Evolutionary conservation across 2,888 invertebrate genomes (phyloP).

Genomic region (Plebejus anna): DNA sequence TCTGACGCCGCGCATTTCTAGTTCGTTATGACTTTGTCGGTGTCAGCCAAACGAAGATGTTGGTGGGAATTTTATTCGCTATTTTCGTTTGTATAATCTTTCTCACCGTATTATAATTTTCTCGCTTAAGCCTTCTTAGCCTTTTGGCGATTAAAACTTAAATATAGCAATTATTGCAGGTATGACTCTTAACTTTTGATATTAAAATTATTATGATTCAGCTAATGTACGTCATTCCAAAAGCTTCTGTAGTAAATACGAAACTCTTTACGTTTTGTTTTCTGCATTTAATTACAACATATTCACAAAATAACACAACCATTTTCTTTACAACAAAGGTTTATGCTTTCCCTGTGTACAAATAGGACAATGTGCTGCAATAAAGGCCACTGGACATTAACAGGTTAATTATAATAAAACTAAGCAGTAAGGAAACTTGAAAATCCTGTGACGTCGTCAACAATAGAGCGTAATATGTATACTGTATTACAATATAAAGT

Average conservation of each 20-base stretch:
- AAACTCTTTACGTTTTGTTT: no score
- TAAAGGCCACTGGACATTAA: neutral
- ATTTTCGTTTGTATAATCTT: constrained; percentile 9
- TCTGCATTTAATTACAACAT: no score
- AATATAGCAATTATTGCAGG: neutral
- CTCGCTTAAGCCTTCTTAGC: neutral
- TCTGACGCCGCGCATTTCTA: constrained; percentile 42
- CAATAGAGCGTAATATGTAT: neutral
- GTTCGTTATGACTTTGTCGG: constrained; percentile 34
- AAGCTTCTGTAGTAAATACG: no score
- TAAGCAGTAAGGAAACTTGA: neutral
- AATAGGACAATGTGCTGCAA: neutral
- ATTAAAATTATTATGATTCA: no score
- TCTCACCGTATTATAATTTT: neutral
- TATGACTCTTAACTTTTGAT: no score
- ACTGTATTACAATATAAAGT: neutral
- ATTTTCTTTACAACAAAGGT: neutral
- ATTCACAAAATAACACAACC: no score
- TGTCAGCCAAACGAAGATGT: constrained; percentile 31
- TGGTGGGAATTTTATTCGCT: constrained; percentile 19
- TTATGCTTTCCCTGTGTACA: neutral
- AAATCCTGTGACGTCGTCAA: neutral
- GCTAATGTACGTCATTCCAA: no score
- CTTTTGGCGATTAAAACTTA: constrained; percentile 4
- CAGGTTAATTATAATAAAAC: neutral